These are phyloP conservation scores for Strigamia crassipes DNA, from an alignment of 2,888 invertebrate species.

Conservation along the genomic window DNA sequence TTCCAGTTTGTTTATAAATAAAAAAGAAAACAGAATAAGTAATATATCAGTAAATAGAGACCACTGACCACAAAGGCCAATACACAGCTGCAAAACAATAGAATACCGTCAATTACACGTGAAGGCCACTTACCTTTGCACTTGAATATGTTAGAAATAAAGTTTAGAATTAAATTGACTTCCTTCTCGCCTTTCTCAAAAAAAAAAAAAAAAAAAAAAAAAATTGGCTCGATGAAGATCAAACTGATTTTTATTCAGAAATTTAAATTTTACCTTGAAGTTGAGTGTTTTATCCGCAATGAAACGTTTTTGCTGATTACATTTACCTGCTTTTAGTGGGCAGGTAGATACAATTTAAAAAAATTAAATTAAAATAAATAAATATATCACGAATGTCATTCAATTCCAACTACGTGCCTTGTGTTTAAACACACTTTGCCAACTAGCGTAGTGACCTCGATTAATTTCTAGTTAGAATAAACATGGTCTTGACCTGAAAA, in stretches of 20 bases:
- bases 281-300: not conserved
- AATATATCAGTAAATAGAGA: not conserved
- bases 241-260: not conserved
- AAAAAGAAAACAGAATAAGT: not conserved
- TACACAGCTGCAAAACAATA: not conserved
- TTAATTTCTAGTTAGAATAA: not conserved
- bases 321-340: not conserved
- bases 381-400: not conserved
- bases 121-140: constrained; percentile 8
- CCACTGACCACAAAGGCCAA: not conserved
- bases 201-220: too few relatives aligned
- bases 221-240: not conserved
- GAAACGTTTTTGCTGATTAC: not conserved
- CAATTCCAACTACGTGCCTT: not conserved
- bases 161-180: not conserved
- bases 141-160: not conserved
- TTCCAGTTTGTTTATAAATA: not conserved
- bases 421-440: not conserved
- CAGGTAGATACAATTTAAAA: not conserved
- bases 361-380: not conserved
- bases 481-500: constrained; percentile 10
- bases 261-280: not conserved
- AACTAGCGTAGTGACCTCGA: not conserved
- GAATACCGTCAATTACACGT: constrained; percentile 12
- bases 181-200: not conserved